These are phyloP conservation scores for Genyomyrus donnyi DNA, from an alignment of 2,113 vertebrate genomes.

Conservation along the genomic window DNA sequence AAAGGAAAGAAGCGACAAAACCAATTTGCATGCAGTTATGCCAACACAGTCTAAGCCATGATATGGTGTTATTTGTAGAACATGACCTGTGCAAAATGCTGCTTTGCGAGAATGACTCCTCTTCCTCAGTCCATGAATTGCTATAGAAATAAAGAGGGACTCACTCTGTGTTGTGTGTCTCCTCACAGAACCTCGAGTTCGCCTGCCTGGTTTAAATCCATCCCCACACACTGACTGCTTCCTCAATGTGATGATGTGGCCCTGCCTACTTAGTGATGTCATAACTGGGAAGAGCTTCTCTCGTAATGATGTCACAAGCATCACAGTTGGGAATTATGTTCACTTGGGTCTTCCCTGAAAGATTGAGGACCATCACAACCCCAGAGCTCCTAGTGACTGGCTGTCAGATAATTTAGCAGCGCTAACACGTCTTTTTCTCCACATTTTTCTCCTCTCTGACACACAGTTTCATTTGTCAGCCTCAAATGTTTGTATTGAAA, in stretches of 20 bases:
- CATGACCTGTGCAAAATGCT: not conserved
- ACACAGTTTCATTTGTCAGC: not conserved
- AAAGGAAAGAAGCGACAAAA: not conserved
- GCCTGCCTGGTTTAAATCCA: not conserved
- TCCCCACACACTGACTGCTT: not conserved
- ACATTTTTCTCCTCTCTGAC: not conserved
- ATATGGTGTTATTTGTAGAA: not conserved
- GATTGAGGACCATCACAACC: not conserved
- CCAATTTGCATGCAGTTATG: not conserved
- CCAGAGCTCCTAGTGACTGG: not conserved
- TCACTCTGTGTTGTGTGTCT: not conserved
- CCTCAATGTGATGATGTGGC: not conserved
- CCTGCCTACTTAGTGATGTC: not conserved
- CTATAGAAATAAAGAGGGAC: not conserved
- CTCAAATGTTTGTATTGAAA: not conserved
- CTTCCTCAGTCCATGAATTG: not conserved
- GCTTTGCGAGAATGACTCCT: not conserved
- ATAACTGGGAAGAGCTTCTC: not conserved
- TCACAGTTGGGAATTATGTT: conserved; percentile 23
- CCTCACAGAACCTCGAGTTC: not conserved
- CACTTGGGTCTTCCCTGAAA: conserved; percentile 11
- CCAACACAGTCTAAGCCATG: not conserved
- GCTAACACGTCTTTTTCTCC: not conserved
- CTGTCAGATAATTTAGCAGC: not conserved
- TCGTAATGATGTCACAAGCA: conserved; percentile 52